Base-by-base conservation (phyloP, 2,797 vertebrate species). In the Eulemur coronatus region DNA sequence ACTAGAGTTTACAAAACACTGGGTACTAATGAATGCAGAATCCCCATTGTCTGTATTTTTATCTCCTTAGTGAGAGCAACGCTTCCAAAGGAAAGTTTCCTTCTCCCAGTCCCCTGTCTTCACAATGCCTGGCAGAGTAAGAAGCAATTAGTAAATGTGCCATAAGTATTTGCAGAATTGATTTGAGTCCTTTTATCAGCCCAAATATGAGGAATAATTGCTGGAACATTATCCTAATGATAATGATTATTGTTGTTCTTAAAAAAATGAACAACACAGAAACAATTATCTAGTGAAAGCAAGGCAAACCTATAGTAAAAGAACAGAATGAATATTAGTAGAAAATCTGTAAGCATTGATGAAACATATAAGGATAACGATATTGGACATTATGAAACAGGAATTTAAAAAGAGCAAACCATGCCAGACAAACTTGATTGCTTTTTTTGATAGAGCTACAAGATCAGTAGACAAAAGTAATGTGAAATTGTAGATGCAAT, bases 351-450 rank as follows among this genome's bases (percentile, higher is more conserved):
- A 91, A 89, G 41, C 76, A 95, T 38, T 89, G 95, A 91, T 95
- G 95, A 96, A 88, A 95, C 89, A 61, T 86, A 88, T 87, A 92
- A 81, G 33, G 69, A 97, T 98, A 2, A 97, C 85, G 97, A 98
- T 0, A 38, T 98, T 96, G 93, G 98, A 93, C 85, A 96, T 97
- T 87, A 97, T 89, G 5, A 95, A 92, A 87, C 67, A 92, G 26
- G 92, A 96, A 89, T 98, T 98, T 95, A 91, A 93, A 94, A 41
- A 96, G 94, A 96, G 95, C 87, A 98, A 97, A 98, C 97, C 97
- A 95, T 97, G 81, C 96, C 93, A 98, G 97, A 98, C 91, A 98
- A 98, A 97, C 96, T 89, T 98, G 98, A 98, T 98, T 98, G 97
- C 85, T 95, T 98, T 98, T 97, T 97, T 98, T 97, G 97, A 98